phyloP scores from a whole-genome alignment of 2,797 vertebrate species.

The Lateolabrax maculatus region DNA sequence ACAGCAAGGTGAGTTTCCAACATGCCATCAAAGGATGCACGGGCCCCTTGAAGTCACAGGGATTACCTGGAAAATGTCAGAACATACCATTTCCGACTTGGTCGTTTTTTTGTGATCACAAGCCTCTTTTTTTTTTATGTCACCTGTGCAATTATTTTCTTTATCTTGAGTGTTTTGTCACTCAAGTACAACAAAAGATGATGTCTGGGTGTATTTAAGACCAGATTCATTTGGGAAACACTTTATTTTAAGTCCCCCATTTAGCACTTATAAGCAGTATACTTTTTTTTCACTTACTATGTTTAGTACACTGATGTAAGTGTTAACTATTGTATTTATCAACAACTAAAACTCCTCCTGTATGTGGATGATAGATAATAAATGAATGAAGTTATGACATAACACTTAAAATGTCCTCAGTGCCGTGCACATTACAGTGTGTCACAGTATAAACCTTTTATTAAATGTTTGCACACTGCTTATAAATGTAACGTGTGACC shows the following conservation, averaged over 20 bases:
- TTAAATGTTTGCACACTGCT: background rate
- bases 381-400: too few relatives aligned
- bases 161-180: background rate
- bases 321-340: background rate
- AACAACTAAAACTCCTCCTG: background rate
- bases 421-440: background rate
- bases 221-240: background rate
- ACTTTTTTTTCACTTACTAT: too few relatives aligned
- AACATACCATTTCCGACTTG: background rate
- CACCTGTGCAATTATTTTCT: background rate
- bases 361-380: background rate
- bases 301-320: background rate
- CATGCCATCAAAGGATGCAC: background rate
- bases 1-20: slow-evolving; percentile 87
- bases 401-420: too few relatives aligned
- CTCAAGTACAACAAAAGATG: background rate
- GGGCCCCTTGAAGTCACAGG: background rate
- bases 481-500: too few relatives aligned
- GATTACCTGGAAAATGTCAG: slow-evolving; percentile 10
- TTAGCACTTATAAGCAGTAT: background rate
- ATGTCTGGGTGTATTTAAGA: background rate
- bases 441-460: background rate
- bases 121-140: background rate
- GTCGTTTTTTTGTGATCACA: background rate
- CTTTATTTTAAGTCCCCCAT: background rate